Conservation (phyloP, 2,113 vertebrate genomes). For the Sturnira hondurensis region DNA sequence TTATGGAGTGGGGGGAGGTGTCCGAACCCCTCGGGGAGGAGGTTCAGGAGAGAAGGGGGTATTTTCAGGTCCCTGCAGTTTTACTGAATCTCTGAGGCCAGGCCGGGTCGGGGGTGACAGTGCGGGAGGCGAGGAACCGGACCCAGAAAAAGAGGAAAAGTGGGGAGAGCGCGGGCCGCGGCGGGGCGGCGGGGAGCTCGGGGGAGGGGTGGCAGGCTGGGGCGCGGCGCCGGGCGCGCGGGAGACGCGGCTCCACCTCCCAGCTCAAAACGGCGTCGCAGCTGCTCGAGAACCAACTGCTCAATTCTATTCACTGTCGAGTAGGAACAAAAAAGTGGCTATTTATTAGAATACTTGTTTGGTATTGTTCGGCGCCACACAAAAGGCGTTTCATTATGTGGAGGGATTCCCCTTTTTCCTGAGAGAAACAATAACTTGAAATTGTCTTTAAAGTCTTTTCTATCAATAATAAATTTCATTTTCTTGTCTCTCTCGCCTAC, state of each 20-base stretch:
- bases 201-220: not conserved
- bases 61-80: not conserved
- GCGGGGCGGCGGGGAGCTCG: not conserved
- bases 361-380: slow-evolving; percentile 96
- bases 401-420: slow-evolving; percentile 84
- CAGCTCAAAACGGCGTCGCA: slow-evolving; percentile 87
- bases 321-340: slow-evolving; percentile 95
- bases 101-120: not conserved
- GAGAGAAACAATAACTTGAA: slow-evolving; percentile 98
- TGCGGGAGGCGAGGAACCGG: not conserved
- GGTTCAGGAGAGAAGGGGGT: not conserved
- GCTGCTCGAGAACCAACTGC: slow-evolving; percentile 96
- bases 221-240: not conserved
- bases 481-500: slow-evolving; percentile 90
- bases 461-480: slow-evolving; percentile 92
- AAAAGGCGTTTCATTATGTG: slow-evolving; percentile 98
- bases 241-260: slow-evolving; percentile 86
- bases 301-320: slow-evolving; percentile 94
- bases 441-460: slow-evolving; percentile 94
- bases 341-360: slow-evolving; percentile 99
- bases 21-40: not conserved
- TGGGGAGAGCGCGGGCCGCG: not conserved
- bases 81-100: not conserved
- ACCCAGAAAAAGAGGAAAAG: not conserved
- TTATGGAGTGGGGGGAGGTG: not conserved